phyloP scores from a whole-genome alignment of 2,113 vertebrate genomes.

The Spheniscus mendiculus region DNA sequence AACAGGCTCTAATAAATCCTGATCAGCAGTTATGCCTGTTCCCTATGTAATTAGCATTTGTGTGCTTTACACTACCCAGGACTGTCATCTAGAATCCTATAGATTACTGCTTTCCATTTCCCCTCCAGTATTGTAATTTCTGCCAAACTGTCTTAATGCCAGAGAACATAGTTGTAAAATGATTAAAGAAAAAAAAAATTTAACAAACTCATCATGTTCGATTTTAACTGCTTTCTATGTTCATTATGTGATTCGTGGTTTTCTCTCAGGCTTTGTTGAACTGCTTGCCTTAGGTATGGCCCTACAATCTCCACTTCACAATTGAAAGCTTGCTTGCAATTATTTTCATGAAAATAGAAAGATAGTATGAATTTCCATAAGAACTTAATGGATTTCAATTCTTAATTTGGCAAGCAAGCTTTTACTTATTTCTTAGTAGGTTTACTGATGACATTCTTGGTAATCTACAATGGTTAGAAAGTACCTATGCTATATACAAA shows the following conservation, averaged over 20 bases:
- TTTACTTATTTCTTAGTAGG: neutral
- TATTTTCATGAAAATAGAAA: neutral
- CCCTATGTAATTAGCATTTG: slow-evolving; percentile 15
- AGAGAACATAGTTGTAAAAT: neutral
- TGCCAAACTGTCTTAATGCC: neutral
- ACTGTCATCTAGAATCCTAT: neutral
- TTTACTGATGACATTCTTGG: neutral
- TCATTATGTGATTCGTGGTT: neutral
- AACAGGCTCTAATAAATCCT: slow-evolving; percentile 59
- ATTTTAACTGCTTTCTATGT: neutral
- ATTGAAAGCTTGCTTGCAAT: neutral
- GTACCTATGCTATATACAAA: neutral
- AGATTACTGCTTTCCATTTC: neutral
- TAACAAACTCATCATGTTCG: neutral
- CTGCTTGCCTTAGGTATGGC: neutral
- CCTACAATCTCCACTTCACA: neutral
- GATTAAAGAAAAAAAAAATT: neutral
- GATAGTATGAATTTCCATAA: neutral
- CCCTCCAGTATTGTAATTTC: neutral
- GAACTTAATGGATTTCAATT: neutral
- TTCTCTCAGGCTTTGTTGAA: neutral
- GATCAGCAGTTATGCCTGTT: neutral
- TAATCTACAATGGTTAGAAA: neutral
- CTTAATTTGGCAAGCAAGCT: neutral
- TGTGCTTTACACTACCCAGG: neutral